These are phyloP conservation scores for Chloroclystis v-ata DNA, from an alignment of 2,888 invertebrate species.

Conservation along the genomic window DNA sequence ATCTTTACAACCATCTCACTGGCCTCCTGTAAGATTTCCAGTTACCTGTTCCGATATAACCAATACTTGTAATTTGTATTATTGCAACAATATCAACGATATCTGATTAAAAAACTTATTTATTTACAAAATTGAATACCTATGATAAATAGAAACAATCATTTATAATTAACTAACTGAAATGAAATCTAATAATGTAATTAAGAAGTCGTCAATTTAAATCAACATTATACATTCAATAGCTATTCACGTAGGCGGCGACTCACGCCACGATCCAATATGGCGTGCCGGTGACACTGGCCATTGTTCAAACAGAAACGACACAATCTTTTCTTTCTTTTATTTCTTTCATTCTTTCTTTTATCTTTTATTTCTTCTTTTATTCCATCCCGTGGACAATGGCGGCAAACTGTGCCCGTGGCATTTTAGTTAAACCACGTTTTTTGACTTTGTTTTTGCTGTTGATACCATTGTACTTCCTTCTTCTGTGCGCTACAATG, in stretches of 20 bases:
- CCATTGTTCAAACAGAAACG: slow-evolving; percentile 75
- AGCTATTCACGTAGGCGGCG: slow-evolving; percentile 19
- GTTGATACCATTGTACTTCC: slow-evolving; percentile 41
- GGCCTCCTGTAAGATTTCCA: no score
- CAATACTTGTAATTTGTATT: no score
- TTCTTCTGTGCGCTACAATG: slow-evolving; percentile 31
- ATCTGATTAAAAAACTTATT: no score
- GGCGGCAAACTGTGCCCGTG: slow-evolving; percentile 63
- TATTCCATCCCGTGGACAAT: slow-evolving; percentile 61
- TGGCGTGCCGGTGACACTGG: slow-evolving; percentile 69
- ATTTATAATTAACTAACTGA: background rate
- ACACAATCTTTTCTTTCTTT: slow-evolving; percentile 64
- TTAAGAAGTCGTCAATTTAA: background rate
- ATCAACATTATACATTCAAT: slow-evolving; percentile 15
- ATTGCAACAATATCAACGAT: no score
- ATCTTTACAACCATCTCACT: no score
- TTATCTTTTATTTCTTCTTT: slow-evolving; percentile 52
- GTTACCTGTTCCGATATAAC: no score
- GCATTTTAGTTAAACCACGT: slow-evolving; percentile 67
- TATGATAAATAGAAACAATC: background rate
- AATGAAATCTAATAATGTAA: background rate
- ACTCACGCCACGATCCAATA: slow-evolving; percentile 53
- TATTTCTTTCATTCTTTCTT: slow-evolving; percentile 46
- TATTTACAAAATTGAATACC: no score
- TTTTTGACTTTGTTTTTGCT: slow-evolving; percentile 56